Evolutionary conservation across 2,888 invertebrate species (phyloP).

Genomic region (Plusia festucae): DNA sequence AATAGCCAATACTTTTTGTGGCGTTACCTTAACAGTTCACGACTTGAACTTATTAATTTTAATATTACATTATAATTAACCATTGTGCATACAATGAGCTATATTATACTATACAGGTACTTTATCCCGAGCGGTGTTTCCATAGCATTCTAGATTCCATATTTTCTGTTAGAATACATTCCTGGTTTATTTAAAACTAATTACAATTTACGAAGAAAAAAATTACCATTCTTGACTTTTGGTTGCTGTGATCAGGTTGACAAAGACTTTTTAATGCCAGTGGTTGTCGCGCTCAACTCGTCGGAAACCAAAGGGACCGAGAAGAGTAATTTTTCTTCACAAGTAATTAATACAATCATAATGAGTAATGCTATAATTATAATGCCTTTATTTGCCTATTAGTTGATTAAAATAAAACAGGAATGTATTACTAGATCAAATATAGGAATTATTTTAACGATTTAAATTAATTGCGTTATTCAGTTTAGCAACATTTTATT

Average conservation of each 20-base stretch:
- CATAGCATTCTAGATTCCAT: constrained; percentile 6
- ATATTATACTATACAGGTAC: constrained; percentile 54
- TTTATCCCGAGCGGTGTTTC: constrained; percentile 46
- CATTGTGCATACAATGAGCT: constrained; percentile 42
- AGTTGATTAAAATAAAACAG: neutral
- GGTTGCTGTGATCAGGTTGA: no score
- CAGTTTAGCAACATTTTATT: no score
- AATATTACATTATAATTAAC: constrained; percentile 24
- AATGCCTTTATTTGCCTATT: no score
- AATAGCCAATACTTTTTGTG: neutral
- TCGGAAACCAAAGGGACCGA: no score
- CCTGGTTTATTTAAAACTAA: neutral
- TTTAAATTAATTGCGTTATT: constrained; percentile 15
- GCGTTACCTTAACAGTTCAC: neutral
- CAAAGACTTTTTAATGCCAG: no score
- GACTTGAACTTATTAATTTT: constrained; percentile 13
- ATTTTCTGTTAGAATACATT: neutral
- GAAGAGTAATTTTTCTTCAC: no score
- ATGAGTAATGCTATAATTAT: no score
- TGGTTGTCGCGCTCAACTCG: no score
- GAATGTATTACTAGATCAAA: constrained; percentile 7
- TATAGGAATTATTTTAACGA: constrained; percentile 6
- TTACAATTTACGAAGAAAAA: neutral
- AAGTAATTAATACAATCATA: no score
- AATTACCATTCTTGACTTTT: no score